These are phyloP conservation scores for Leucosticte australis DNA, from an alignment of 2,113 vertebrate genomes.

Conservation along the genomic window DNA sequence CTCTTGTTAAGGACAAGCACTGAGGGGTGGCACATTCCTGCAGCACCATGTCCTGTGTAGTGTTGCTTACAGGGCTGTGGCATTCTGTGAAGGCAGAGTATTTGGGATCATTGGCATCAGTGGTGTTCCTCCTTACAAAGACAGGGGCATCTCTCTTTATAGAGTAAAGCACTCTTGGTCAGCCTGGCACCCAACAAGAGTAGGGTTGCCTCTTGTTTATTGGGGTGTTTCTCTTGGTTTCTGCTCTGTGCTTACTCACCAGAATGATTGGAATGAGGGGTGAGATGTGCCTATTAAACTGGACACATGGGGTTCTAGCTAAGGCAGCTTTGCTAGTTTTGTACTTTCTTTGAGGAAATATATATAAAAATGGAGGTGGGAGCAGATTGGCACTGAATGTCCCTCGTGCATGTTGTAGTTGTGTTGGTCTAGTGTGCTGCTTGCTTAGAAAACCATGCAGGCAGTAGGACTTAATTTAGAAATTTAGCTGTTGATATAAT, in stretches of 20 bases:
- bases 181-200: not conserved
- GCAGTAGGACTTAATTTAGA: not conserved
- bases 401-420: not conserved
- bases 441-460: fast-evolving
- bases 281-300: not conserved
- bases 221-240: not conserved
- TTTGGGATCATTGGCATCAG: not conserved
- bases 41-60: fast-evolving
- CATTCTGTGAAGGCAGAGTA: not conserved
- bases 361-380: fast-evolving
- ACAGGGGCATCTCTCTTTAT: not conserved
- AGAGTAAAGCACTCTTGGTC: not conserved
- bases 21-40: fast-evolving
- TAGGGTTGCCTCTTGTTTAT: not conserved
- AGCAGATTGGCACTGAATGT: not conserved
- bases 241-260: fast-evolving
- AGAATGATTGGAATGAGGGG: too few relatives aligned
- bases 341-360: not conserved
- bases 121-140: not conserved
- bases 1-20: not conserved
- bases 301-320: fast-evolving
- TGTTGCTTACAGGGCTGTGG: not conserved
- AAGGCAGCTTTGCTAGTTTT: not conserved
- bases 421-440: not conserved
- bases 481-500: fast-evolving